Percentiles rank a stretch among this genome's conserved stretches.
phyloP scores from a whole-genome alignment of 2,797 vertebrate genomes.

The Ispidina picta region DNA sequence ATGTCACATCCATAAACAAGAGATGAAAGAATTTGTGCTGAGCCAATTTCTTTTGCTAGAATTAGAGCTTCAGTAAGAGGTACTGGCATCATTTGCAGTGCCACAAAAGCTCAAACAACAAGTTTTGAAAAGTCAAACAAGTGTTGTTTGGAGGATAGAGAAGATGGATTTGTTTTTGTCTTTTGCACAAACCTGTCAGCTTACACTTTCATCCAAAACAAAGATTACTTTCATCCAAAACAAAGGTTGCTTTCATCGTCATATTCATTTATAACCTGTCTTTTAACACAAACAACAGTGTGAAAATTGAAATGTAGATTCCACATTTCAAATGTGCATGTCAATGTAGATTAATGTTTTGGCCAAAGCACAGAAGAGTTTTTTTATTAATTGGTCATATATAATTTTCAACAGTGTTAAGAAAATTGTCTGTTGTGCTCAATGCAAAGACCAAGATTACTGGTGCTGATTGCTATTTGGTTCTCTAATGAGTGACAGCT shows the following conservation, averaged over 20 bases:
- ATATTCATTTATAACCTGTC: background rate
- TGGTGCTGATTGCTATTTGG: background rate
- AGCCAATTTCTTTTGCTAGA: background rate
- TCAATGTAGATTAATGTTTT: background rate
- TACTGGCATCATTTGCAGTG: background rate
- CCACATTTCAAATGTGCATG: background rate
- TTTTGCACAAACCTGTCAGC: background rate
- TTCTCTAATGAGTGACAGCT: background rate
- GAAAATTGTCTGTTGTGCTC: background rate
- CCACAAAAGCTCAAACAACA: background rate
- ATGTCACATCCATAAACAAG: background rate
- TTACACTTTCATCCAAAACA: conserved; percentile 11
- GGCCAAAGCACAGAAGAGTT: background rate
- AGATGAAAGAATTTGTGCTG: conserved; percentile 31
- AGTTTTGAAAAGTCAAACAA: background rate
- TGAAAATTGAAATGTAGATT: background rate
- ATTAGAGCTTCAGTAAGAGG: background rate
- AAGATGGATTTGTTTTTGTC: background rate
- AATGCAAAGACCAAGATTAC: background rate
- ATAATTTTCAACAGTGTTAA: background rate
- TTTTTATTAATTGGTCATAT: background rate
- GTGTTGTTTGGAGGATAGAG: background rate
- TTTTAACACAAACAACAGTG: background rate
- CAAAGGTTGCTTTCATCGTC: conserved; percentile 34
- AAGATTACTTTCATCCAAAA: conserved; percentile 32